These are phyloP conservation scores for Elaphurus davidianus DNA, from an alignment of 2,113 vertebrate genomes.

Conservation along the genomic window DNA sequence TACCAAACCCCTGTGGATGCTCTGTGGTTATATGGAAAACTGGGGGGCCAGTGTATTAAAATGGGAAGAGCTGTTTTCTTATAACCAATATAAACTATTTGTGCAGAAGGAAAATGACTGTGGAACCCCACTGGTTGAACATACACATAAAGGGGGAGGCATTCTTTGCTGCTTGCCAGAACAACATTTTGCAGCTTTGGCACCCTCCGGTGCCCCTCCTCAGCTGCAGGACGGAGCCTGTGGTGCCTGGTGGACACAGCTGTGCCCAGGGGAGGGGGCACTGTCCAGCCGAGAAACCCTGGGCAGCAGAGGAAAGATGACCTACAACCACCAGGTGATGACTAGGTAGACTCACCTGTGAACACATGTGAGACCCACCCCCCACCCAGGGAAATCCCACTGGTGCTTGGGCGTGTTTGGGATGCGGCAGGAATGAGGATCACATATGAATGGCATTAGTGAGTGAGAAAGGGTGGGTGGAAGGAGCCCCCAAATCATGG, in stretches of 20 bases:
- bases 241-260: neutral
- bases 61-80: neutral
- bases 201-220: neutral
- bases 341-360: neutral
- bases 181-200: neutral
- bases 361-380: neutral
- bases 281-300: neutral
- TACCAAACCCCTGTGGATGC: neutral
- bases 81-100: neutral
- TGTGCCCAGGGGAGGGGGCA: neutral
- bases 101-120: neutral
- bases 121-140: neutral
- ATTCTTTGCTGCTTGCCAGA: neutral
- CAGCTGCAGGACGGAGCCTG: neutral
- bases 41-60: neutral
- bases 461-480: neutral
- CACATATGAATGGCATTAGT: neutral
- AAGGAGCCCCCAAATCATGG: neutral
- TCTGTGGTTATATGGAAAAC: neutral
- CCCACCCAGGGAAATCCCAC: neutral
- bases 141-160: neutral
- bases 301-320: neutral
- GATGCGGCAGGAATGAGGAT: rapidly evolving
- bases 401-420: neutral
- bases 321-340: neutral